Evolutionary conservation across 2,113 vertebrate genomes (phyloP), one percentile per base, ranked within the genome.

Genomic region (Colossoma macropomum): DNA sequence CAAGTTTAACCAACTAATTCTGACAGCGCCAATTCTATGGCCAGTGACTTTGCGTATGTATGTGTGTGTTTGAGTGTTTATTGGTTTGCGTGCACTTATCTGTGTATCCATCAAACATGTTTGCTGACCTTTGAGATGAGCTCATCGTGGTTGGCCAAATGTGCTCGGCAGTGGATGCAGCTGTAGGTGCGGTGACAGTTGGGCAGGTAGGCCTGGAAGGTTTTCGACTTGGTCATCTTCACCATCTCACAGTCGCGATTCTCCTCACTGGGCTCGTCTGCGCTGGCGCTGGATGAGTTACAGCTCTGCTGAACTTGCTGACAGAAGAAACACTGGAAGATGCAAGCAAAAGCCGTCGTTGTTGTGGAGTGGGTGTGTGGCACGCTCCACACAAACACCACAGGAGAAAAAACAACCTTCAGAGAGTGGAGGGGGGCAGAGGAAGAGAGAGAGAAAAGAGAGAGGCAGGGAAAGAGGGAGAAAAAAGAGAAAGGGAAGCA

Each of bases 211-310:
- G 98, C 98, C 95, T 98, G 98, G 95, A 99, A 99, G 75, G 98
- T 99, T 93, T 97, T 99, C 27, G 98, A 98, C 91, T 97, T 99
- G 90, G 98, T 98, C 97, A 98, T 97, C 92, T 98, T 99, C 92
- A 98, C 98, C 98, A 98, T 99, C 93, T 97, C 97, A 90, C 95
- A 94, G 77, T 94, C 95, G 89, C 91, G 83, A 86, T 91, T 89
- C 89, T 96, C 95, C 89, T 95, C 95, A 87, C 93, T 95, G 93
- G 91, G 91, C 94, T 96, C 86, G 54, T 87, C 96, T 77, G 96
- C 95, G 94, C 96, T 95, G 95, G 96, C 92, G 83, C 96, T 93
- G 91, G 95, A 95, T 84, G 95, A 94, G 93, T 90, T 94, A 93
- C 92, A 94, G 95, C 96, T 96, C 92, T 95, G 97, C 93, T 95